Evolutionary conservation across 2,888 invertebrate species (phyloP).

Genomic region (Trisateles emortualis): DNA sequence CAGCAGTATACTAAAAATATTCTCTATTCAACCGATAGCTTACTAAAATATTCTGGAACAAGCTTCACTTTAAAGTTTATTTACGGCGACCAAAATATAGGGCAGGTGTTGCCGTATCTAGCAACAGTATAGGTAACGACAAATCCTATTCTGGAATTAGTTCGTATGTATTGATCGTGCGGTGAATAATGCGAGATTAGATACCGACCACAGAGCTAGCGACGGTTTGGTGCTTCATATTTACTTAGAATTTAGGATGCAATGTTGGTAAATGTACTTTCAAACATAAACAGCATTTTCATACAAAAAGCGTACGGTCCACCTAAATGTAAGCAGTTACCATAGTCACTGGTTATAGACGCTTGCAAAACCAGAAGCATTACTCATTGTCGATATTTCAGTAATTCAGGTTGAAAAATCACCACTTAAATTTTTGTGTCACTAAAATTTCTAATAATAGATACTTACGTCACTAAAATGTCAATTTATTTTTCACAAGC

Average conservation of each 20-base stretch:
- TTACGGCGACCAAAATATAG: constrained; percentile 8
- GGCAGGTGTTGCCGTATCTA: constrained; percentile 6
- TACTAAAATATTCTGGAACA: background rate
- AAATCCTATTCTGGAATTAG: constrained; percentile 35
- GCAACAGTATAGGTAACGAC: constrained; percentile 16
- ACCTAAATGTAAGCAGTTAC: too few relatives aligned
- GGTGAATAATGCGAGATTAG: constrained; percentile 37
- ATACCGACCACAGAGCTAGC: constrained; percentile 24
- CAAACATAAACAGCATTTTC: too few relatives aligned
- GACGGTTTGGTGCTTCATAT: constrained; percentile 23
- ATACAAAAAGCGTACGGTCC: too few relatives aligned
- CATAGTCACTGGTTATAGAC: too few relatives aligned
- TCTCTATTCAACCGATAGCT: background rate
- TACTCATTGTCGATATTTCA: too few relatives aligned
- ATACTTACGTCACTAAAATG: too few relatives aligned
- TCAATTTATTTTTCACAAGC: too few relatives aligned
- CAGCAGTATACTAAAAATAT: background rate
- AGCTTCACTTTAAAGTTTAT: constrained; percentile 8
- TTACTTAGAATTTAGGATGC: constrained; percentile 33
- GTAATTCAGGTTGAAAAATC: too few relatives aligned
- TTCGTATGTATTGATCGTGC: constrained; percentile 44
- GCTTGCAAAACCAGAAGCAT: too few relatives aligned
- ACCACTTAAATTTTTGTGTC: too few relatives aligned
- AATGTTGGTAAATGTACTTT: background rate
- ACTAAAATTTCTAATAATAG: too few relatives aligned